Evolutionary conservation across 2,113 vertebrate species (phyloP), one percentile per base, ranked within the genome.

Genomic region (Ovibos moschatus): DNA sequence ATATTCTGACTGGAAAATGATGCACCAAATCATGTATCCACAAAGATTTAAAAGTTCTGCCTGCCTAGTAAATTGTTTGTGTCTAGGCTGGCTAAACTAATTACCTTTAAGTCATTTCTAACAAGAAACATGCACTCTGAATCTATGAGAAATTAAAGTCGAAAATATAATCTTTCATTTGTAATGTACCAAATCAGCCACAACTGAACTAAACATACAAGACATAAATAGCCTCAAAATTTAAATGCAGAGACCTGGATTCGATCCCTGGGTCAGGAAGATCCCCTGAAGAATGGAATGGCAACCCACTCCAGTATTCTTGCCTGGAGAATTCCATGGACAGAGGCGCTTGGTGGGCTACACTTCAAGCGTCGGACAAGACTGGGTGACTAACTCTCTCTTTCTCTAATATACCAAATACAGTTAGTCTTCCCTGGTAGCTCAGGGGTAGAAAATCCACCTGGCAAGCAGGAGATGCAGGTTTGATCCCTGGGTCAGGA

Each of bases 151-250:
- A 76, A 64, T 8, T 58, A 58, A 92, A 95, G 6, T 33, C 85
- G 12, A 92, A 92, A 87, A 62, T 95, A 25, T 58, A 89, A 57
- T 87, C 33, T 84, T 96, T 62, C 58, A 81, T 95, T 79, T 67
- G 30, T 76, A 94, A 28, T 40, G 3, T n/a, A 36, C 30, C 7
- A 90, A 74, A 53, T 81, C 17, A 71, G n/a, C 4, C 64, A 71
- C n/a, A 71, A 36, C 64, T 71, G 64, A 87, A 36, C 21, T 10
- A 81, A 95, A 43, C 10, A 81, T 0, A 7, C 0, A 64, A 53
- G 13, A 78, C 78, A 19, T 9, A 97, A 91, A 83, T 36, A 82
- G 76, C 9, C 4, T n/a, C 5, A 21, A 89, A 28, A 79, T 74
- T 84, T 95, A 27, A 91, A 45, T 57, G 7, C 6, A 60, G 71